Conservation (phyloP, 2,888 invertebrate genomes). For the Antheraea yamamai region DNA sequence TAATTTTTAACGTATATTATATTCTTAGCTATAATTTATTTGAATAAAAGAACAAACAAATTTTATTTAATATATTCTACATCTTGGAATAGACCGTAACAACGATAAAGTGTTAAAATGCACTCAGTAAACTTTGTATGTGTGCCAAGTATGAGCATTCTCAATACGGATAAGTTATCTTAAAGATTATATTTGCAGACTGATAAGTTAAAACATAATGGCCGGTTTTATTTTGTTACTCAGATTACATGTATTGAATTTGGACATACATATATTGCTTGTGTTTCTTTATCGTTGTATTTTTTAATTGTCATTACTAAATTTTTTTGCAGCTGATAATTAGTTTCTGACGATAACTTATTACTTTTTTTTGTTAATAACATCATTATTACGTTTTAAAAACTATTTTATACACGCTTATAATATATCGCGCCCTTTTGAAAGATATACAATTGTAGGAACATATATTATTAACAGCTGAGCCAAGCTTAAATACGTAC, state of each 20-base stretch:
- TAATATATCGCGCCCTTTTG: not conserved
- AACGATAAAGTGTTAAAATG: not conserved
- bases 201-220: constrained; percentile 41
- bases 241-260: constrained; percentile 26
- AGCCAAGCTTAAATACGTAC: not conserved
- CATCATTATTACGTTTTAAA: not conserved
- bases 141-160: constrained; percentile 42
- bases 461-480: not conserved
- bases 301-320: not conserved
- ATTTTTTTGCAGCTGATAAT: not conserved
- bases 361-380: not conserved
- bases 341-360: not conserved
- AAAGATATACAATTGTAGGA: not conserved
- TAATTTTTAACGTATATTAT: not conserved
- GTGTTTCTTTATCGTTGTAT: constrained; percentile 12
- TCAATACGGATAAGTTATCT: constrained; percentile 47
- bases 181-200: constrained; percentile 42
- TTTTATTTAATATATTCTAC: not conserved
- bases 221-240: constrained; percentile 40
- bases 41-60: not conserved
- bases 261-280: constrained; percentile 17
- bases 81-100: not conserved
- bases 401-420: not conserved
- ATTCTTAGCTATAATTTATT: not conserved
- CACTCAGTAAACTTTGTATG: constrained; percentile 31